Evolutionary conservation across 2,113 vertebrate genomes (phyloP).

Genomic region (Pogona vitticeps): DNA sequence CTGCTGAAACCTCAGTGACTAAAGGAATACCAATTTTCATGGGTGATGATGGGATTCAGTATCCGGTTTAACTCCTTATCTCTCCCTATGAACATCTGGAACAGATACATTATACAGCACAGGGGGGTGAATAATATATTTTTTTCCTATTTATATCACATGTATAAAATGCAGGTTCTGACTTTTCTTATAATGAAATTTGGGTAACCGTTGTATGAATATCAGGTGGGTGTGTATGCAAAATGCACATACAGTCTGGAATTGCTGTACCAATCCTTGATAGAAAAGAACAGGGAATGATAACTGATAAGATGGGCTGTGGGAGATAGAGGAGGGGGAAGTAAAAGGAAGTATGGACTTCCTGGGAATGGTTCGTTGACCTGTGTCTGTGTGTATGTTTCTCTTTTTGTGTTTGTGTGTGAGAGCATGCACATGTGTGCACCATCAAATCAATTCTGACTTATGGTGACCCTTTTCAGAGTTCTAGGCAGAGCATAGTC

Average conservation of each 20-base stretch:
- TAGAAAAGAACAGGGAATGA: too few species aligned
- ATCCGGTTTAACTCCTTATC: neutral
- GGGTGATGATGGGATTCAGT: neutral
- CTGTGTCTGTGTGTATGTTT: too few species aligned
- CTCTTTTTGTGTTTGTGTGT: too few species aligned
- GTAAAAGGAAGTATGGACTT: neutral
- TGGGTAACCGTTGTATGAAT: neutral
- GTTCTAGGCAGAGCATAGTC: too few species aligned
- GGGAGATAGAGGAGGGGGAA: neutral
- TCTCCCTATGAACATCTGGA: neutral
- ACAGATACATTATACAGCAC: neutral
- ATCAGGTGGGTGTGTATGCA: neutral
- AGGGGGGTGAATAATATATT: too few species aligned
- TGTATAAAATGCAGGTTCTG: neutral
- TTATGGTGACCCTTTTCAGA: too few species aligned
- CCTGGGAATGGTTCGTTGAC: too few species aligned
- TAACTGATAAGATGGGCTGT: neutral
- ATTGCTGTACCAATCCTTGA: neutral
- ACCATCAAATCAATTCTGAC: too few species aligned
- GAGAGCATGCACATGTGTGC: too few species aligned
- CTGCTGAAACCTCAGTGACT: neutral
- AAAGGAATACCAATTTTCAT: neutral
- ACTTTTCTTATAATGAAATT: neutral
- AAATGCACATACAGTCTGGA: too few species aligned
- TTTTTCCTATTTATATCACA: neutral